Evolutionary conservation across 2,888 invertebrate species (phyloP).

Genomic region (Aspidiotus rigidus): DNA sequence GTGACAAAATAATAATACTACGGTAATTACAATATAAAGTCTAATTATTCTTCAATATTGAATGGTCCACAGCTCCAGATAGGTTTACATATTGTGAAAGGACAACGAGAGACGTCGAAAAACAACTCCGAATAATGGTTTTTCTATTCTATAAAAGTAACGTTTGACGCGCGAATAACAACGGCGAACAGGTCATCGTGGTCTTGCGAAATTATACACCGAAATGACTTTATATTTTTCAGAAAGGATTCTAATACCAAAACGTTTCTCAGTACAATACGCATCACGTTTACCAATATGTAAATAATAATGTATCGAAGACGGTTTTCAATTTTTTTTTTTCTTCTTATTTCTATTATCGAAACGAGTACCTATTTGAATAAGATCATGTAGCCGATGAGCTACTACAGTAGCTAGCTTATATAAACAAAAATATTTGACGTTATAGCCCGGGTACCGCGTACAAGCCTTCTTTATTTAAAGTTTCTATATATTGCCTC

Average conservation of each 20-base stretch:
- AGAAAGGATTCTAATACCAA: slow-evolving; percentile 21
- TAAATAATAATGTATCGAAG: neutral
- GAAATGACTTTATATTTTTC: slow-evolving; percentile 29
- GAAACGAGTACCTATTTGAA: neutral
- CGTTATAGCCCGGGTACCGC: slow-evolving; percentile 13
- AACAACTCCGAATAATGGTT: neutral
- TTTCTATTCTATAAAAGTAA: neutral
- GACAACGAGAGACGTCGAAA: neutral
- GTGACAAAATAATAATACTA: slow-evolving; percentile 14
- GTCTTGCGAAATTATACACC: slow-evolving; percentile 9
- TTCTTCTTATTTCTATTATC: slow-evolving; percentile 1
- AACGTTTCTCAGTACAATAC: slow-evolving; percentile 24
- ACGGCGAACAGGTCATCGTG: slow-evolving; percentile 11
- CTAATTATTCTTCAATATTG: neutral
- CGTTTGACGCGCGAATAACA: neutral
- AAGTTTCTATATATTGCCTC: neutral
- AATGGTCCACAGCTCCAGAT: neutral
- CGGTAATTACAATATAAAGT: slow-evolving; percentile 6
- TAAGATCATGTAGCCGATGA: slow-evolving; percentile 29
- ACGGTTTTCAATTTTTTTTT: neutral
- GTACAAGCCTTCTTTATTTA: slow-evolving; percentile 8
- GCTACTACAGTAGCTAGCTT: slow-evolving; percentile 1
- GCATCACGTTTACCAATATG: slow-evolving; percentile 20
- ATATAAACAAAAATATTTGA: slow-evolving; percentile 9
- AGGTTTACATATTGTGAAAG: neutral